Conservation (phyloP, 1,140 invertebrate species). For the Tyrophagus putrescentiae region DNA sequence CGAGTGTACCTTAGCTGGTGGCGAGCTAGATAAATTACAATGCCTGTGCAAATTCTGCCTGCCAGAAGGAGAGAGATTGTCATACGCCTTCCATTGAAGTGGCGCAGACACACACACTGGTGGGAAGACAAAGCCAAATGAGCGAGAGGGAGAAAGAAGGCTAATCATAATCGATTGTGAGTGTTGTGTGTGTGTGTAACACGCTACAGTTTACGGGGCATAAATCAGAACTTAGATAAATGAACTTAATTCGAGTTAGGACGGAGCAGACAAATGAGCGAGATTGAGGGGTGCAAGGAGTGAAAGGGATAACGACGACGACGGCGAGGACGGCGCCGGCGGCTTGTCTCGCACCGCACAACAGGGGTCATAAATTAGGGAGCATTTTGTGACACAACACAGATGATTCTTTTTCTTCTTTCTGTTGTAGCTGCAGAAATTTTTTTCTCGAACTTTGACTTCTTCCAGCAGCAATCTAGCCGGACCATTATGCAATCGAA, state of each 20-base stretch:
- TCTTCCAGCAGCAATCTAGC: too few relatives aligned
- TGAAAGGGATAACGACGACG: neutral
- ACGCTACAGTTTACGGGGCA: neutral
- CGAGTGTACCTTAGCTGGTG: neutral
- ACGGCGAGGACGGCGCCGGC: neutral
- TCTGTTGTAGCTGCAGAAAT: too few relatives aligned
- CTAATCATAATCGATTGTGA: constrained; percentile 12
- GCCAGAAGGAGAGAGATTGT: constrained; percentile 7
- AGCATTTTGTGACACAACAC: too few relatives aligned
- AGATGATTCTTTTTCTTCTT: too few relatives aligned
- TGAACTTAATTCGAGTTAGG: constrained; percentile 6
- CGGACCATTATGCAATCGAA: too few relatives aligned
- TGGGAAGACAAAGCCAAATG: neutral
- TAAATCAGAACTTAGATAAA: neutral
- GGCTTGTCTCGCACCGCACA: too few relatives aligned
- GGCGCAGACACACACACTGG: neutral
- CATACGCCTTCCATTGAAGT: constrained; percentile 10
- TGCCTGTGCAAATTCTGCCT: neutral
- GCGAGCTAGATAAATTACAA: constrained; percentile 3
- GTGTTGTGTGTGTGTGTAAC: neutral
- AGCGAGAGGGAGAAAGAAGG: too few relatives aligned
- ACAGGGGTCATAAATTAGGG: too few relatives aligned
- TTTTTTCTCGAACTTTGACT: too few relatives aligned
- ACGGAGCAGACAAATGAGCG: neutral
- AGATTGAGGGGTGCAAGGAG: neutral